These are phyloP conservation scores for Chelonia mydas DNA, from an alignment of 2,797 vertebrate species.

Conservation along the genomic window DNA sequence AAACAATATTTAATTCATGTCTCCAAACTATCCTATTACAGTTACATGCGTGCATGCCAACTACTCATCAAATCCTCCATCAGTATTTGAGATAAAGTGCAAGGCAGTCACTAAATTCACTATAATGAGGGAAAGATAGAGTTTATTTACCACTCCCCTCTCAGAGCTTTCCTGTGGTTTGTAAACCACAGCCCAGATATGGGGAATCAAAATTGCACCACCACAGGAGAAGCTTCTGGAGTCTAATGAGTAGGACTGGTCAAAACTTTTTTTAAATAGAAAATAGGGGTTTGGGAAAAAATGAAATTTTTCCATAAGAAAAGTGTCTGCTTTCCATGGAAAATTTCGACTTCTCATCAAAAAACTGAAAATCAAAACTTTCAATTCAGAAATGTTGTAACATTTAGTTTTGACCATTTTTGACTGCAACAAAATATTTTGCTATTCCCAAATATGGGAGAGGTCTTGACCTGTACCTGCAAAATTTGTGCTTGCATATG, in stretches of 20 bases:
- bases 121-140: not conserved
- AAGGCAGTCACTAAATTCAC: not conserved
- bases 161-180: not conserved
- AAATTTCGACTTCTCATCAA: not conserved
- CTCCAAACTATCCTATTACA: not conserved
- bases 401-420: not conserved
- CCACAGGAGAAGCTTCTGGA: not conserved
- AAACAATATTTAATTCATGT: constrained; percentile 10
- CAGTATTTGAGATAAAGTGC: not conserved
- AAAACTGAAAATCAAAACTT: not conserved
- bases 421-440: not conserved
- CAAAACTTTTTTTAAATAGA: not conserved
- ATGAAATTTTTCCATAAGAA: not conserved
- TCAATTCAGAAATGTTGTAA: not conserved
- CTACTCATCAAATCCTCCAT: not conserved
- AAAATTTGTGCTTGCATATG: not conserved
- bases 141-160: not conserved
- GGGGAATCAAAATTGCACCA: not conserved
- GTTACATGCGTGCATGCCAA: not conserved
- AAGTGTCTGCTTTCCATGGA: not conserved
- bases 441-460: not conserved
- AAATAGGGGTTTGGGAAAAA: not conserved
- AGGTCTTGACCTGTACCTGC: not conserved
- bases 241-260: not conserved
- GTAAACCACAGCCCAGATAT: not conserved